Evolutionary conservation across 2,113 vertebrate genomes (phyloP), one percentile per base, ranked within the genome.

Genomic region (Alouatta palliata): DNA sequence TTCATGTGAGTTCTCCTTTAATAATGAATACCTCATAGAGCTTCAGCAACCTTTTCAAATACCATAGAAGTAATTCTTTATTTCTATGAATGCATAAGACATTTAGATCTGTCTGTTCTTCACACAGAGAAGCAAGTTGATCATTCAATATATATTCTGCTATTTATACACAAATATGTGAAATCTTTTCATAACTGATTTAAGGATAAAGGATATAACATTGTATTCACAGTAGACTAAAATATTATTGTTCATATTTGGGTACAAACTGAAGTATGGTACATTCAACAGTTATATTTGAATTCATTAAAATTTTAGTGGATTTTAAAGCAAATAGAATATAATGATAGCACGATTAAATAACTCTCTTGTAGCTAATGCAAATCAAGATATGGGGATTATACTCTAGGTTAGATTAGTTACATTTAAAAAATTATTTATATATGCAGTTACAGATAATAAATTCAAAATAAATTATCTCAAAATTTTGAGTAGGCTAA

Each of bases 21-120:
- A 94, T 54, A 66, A 87, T 77, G 40, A 96, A 21, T 23, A 79
- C 5, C 35, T 87, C 61, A 58, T 21, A 61, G 45, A 96, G 25
- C 4, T 91, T 43, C n/a, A 40, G 58, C 27, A 95, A 84, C 79
- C 76, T 96, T 96, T 91, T 83, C 20, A 95, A 97, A 97, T 87
- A 81, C 49, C 73, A 68, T 14, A 61, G 37, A 84, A 8, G 32
- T 8, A 49, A 93, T 73, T 21, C 8, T 61, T 91, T 86, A 70
- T 61, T 94, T 91, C 37, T 30, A 17, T n/a, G 25, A 82, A 20
- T 83, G 21, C 6, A 49, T 70, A 11, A n/a, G 12, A 79, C 32
- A 83, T 94, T 97, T 94, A 56, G 21, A 87, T 58, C 40, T 58
- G 32, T 80, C 73, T 93, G 17, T 64, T 91, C 45, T 71, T 30